Evolutionary conservation across 2,888 invertebrate species (phyloP).

Genomic region (Zygothrica quintamaculata): DNA sequence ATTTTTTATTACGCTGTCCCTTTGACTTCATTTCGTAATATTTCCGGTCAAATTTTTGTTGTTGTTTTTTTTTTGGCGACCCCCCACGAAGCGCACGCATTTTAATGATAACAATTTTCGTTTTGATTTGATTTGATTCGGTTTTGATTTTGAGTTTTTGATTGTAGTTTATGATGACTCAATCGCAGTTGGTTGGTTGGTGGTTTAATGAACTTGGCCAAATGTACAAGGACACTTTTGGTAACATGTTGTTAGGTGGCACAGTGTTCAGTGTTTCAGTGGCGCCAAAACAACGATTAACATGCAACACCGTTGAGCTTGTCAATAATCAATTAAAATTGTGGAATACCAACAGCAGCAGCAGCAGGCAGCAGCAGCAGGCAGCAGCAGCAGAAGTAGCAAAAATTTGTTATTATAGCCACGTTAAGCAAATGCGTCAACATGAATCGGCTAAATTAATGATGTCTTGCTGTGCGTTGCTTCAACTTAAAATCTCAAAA

Average conservation of each 20-base stretch:
- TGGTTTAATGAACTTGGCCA: slow-evolving; percentile 52
- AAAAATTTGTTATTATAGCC: slow-evolving; percentile 38
- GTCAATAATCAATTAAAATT: slow-evolving; percentile 63
- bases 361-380: slow-evolving; percentile 13
- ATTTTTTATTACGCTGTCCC: neutral
- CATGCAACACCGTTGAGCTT: slow-evolving; percentile 51
- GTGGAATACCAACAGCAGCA: slow-evolving; percentile 7
- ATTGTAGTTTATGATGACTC: neutral
- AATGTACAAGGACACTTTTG: slow-evolving; percentile 61
- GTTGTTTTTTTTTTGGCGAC: too few species aligned
- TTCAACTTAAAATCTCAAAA: slow-evolving; percentile 13
- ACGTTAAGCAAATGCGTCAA: slow-evolving; percentile 51
- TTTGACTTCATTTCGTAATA: slow-evolving; percentile 7
- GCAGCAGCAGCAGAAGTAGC: too few species aligned
- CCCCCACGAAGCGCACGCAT: slow-evolving; percentile 50
- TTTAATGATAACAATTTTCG: slow-evolving; percentile 46
- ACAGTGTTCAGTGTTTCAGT: slow-evolving; percentile 21
- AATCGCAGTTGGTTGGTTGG: slow-evolving; percentile 37
- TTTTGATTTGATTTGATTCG: slow-evolving; percentile 10
- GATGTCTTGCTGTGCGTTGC: slow-evolving; percentile 34
- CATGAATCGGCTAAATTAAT: slow-evolving; percentile 47
- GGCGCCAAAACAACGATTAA: slow-evolving; percentile 55
- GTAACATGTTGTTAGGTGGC: slow-evolving; percentile 35
- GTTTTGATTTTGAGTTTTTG: slow-evolving; percentile 36
- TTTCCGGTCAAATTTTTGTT: slow-evolving; percentile 39